These are phyloP conservation scores for Protaetia brevitarsis DNA, from an alignment of 1,140 invertebrate genomes.

Conservation along the genomic window DNA sequence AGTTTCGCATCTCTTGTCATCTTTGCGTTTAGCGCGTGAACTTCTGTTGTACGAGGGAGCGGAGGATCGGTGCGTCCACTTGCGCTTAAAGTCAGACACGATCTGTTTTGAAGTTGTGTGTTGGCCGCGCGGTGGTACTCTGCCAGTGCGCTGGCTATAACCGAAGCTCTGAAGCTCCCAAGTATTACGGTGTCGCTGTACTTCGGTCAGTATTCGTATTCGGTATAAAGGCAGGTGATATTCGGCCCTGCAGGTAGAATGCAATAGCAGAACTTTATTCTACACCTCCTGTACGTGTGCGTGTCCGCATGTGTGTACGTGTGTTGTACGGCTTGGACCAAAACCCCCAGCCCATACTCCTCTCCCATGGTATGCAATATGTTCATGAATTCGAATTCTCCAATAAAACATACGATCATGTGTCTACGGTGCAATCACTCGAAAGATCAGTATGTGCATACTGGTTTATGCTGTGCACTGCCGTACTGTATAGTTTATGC, in stretches of 20 bases:
- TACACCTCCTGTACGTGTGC: neutral
- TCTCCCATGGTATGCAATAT: conserved; percentile 7
- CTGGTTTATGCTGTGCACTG: conserved; percentile 21
- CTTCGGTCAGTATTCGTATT: conserved; percentile 6
- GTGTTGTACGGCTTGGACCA: neutral
- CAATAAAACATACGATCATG: conserved; percentile 16
- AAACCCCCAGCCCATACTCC: neutral
- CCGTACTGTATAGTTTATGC: conserved; percentile 24
- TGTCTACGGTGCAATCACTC: conserved; percentile 19
- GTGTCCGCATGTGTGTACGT: neutral
- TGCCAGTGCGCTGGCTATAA: conserved; percentile 1
- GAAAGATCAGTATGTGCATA: conserved; percentile 24
- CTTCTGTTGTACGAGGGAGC: neutral
- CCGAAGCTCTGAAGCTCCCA: neutral
- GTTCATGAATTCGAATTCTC: conserved; percentile 13
- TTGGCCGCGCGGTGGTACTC: no score
- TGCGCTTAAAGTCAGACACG: neutral
- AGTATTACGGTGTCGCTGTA: no score
- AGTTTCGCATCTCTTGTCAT: neutral
- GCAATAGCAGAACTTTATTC: conserved; percentile 8
- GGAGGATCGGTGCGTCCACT: neutral
- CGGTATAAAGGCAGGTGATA: conserved; percentile 19
- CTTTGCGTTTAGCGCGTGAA: neutral
- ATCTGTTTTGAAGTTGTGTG: conserved; percentile 9
- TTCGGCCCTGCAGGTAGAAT: conserved; percentile 16